phyloP scores from a whole-genome alignment of 1,140 invertebrate species.

The Megalopta genalis region DNA sequence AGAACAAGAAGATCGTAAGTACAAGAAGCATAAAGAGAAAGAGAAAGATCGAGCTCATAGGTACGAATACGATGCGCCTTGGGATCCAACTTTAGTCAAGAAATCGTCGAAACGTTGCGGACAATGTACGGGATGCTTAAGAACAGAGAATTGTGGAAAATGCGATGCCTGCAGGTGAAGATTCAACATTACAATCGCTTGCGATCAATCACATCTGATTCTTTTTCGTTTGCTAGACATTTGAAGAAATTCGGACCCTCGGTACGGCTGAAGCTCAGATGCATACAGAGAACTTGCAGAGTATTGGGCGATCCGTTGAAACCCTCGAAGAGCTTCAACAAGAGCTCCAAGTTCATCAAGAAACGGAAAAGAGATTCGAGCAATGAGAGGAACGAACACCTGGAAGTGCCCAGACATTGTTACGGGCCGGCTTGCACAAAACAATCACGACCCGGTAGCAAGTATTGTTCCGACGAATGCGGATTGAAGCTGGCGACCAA shows the following conservation, averaged over 20 bases:
- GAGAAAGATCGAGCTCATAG: constrained; percentile 71
- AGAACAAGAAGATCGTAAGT: constrained; percentile 81
- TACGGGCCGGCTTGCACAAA: constrained; percentile 93
- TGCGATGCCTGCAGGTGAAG: constrained; percentile 88
- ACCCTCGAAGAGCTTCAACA: constrained; percentile 74
- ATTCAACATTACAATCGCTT: background rate
- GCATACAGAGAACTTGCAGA: constrained; percentile 82
- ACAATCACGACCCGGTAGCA: constrained; percentile 89
- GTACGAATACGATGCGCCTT: constrained; percentile 73
- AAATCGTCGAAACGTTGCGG: constrained; percentile 86
- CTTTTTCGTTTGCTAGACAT: constrained; percentile 79
- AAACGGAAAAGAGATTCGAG: constrained; percentile 80
- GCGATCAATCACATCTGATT: background rate
- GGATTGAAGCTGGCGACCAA: constrained; percentile 94
- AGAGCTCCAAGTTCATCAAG: constrained; percentile 71
- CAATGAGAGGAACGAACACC: constrained; percentile 80
- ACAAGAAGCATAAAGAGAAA: constrained; percentile 74
- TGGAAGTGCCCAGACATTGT: constrained; percentile 88
- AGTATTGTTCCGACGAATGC: constrained; percentile 97
- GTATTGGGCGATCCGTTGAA: constrained; percentile 74
- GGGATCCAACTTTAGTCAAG: constrained; percentile 69
- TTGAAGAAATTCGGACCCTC: constrained; percentile 88
- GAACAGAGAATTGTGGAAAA: constrained; percentile 91
- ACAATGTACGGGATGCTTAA: constrained; percentile 89
- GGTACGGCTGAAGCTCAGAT: constrained; percentile 86